Base-by-base conservation (phyloP, 2,888 invertebrate genomes). In the Macaria notata region DNA sequence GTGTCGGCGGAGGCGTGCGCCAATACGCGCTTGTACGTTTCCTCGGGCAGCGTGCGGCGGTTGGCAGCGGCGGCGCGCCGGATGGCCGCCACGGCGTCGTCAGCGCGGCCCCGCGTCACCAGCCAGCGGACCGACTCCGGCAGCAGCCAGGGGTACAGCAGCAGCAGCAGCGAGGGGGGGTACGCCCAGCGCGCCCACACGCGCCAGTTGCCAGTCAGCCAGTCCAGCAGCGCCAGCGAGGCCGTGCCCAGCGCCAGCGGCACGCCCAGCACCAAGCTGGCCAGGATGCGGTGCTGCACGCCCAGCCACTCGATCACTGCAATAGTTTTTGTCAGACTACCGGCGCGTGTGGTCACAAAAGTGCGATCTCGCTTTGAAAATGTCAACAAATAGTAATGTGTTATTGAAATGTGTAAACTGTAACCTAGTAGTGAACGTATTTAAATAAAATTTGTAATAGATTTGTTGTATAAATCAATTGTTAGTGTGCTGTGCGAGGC, bases 121-220 rank as follows among this genome's bases (percentile, higher is more conserved):
- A 96, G 90, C 97, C 97, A 97, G 65, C 96, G 92, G 39, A 95
- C 92, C 49, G 95, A 95, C 86, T 96, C 95, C 0, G 95, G 95
- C 49, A 95, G 83, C 43, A 95, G 70, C 94, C 95, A 95, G 39
- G 94, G 93, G 73, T 95, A 95, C 19, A 93, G 81, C 43, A 96
- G 78, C 39, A 95, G 92, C 0, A 95, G 77, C 46, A 95, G 79
- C 0, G 94, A 93, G 0, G 96, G 96, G 0, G 93, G 91, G 73
- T 96, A 96, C 7, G 95, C 90, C 30, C 94, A 83, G 47, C 95
- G 91, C 31, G 96, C 92, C 72, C 95, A 89, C 46, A 88, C 81
- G 68, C 95, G 92, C 96, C 97, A 97, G 74, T 94, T 93, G 60
- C 93, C 93, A 1, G 93, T 88, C 71, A 92, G 83, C 92, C 94